Conservation (phyloP, 2,797 vertebrate genomes). For the Macropus fuliginosus region DNA sequence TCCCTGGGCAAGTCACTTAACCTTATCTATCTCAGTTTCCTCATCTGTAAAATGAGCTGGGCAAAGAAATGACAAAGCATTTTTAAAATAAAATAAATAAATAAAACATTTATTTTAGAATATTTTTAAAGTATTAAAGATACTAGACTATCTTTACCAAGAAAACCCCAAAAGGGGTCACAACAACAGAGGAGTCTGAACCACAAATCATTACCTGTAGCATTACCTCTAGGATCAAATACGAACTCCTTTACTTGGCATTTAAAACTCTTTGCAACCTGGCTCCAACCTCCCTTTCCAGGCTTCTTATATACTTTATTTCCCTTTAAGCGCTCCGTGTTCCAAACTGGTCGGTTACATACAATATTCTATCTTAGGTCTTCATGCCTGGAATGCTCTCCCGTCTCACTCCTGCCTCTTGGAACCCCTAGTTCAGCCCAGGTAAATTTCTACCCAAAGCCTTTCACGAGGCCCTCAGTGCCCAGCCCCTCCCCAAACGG, state of each 20-base stretch:
- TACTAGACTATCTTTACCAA: background rate
- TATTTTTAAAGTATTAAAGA: too few relatives aligned
- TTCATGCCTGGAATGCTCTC: background rate
- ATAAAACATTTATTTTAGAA: too few relatives aligned
- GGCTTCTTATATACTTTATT: background rate
- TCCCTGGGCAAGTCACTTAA: background rate
- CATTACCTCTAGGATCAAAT: background rate
- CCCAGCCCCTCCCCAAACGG: background rate
- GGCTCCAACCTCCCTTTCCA: background rate
- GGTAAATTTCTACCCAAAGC: too few relatives aligned
- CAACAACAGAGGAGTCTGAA: background rate
- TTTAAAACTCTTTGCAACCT: background rate
- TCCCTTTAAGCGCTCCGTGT: background rate
- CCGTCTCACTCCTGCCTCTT: background rate
- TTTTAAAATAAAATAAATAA: background rate
- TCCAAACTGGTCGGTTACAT: background rate
- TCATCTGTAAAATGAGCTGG: background rate
- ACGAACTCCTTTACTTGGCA: background rate
- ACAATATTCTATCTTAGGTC: background rate
- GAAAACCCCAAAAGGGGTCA: background rate
- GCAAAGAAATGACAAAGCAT: background rate
- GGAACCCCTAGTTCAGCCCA: too few relatives aligned
- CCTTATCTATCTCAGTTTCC: background rate
- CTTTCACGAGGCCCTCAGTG: background rate
- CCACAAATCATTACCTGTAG: background rate